phyloP scores from a whole-genome alignment of 2,888 invertebrate genomes.

The Dexiosoma caninum region DNA sequence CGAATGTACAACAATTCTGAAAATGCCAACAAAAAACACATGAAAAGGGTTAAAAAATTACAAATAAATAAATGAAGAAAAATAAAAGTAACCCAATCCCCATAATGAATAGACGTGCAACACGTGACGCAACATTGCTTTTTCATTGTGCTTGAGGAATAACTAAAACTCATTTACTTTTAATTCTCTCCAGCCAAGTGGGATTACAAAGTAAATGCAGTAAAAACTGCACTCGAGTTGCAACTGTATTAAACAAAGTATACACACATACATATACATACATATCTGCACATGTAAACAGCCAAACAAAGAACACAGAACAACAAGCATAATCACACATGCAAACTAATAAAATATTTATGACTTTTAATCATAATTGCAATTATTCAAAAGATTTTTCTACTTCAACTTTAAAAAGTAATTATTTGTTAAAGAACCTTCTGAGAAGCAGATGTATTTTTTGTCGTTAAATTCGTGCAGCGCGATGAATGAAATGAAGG shows the following conservation, averaged over 20 bases:
- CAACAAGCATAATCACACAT: neutral
- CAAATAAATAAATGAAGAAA: constrained; percentile 51
- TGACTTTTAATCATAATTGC: constrained; percentile 38
- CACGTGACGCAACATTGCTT: constrained; percentile 59
- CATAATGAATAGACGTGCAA: constrained; percentile 57
- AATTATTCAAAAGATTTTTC: neutral
- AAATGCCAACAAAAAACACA: constrained; percentile 33
- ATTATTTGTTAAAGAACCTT: constrained; percentile 10
- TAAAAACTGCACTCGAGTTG: constrained; percentile 6
- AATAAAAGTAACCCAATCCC: constrained; percentile 22
- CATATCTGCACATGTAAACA: neutral
- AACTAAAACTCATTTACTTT: constrained; percentile 28
- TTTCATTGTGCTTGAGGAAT: constrained; percentile 23
- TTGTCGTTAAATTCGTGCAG: neutral
- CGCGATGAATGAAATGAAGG: neutral
- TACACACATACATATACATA: neutral
- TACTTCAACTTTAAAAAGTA: constrained; percentile 14
- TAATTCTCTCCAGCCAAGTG: constrained; percentile 16
- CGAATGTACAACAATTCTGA: neutral
- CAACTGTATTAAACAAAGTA: constrained; percentile 31
- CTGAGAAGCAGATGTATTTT: constrained; percentile 8
- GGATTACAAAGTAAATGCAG: constrained; percentile 14
- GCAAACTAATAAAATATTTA: constrained; percentile 28
- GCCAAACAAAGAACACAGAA: neutral
- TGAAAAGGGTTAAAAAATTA: constrained; percentile 48